These are phyloP conservation scores for Pseudopodoces humilis DNA, from an alignment of 2,113 vertebrate genomes.

Conservation along the genomic window DNA sequence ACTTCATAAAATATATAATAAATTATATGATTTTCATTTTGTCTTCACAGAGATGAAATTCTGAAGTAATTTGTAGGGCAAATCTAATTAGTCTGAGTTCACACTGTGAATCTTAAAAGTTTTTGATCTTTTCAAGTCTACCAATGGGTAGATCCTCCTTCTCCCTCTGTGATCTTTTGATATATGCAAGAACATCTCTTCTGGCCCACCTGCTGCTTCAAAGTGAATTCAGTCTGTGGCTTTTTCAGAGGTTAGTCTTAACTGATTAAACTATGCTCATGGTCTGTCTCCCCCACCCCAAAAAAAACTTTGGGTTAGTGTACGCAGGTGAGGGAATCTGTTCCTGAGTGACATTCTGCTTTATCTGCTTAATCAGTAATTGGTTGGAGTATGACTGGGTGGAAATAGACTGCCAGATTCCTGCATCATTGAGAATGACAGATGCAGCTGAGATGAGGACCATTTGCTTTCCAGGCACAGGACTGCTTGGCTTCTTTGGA, in stretches of 20 bases:
- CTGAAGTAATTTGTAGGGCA: neutral
- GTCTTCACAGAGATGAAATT: neutral
- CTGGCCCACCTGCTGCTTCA: neutral
- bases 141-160: neutral
- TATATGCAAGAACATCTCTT: neutral
- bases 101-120: neutral
- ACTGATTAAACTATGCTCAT: conserved; percentile 28
- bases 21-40: neutral
- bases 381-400: conserved; percentile 51
- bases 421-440: conserved; percentile 20
- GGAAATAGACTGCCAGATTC: conserved; percentile 63
- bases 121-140: neutral
- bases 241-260: conserved; percentile 15
- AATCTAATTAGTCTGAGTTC: neutral
- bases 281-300: neutral
- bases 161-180: neutral
- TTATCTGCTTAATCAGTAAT: conserved; percentile 63
- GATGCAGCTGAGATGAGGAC: neutral
- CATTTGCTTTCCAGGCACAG: conserved; percentile 51
- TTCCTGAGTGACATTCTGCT: conserved; percentile 39
- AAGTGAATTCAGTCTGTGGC: conserved; percentile 1
- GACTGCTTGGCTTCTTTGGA: neutral
- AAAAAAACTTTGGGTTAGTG: neutral
- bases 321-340: neutral
- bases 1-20: neutral